Base-by-base conservation (phyloP, 2,113 vertebrate species). In the Melanocharis versteri region DNA sequence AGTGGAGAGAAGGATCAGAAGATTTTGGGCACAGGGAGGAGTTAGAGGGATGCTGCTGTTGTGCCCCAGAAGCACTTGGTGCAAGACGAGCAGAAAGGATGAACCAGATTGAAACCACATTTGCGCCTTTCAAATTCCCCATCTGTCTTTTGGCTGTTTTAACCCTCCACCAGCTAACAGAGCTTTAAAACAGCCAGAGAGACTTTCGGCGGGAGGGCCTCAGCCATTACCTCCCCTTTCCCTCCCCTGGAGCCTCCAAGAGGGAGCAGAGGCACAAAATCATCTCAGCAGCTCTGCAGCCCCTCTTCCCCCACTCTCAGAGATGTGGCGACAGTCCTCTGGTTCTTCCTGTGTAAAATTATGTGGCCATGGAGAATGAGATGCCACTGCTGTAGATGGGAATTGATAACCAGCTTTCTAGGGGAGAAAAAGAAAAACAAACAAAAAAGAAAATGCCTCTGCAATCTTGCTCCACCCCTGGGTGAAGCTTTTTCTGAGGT, bases 301-400 rank as follows among this genome's bases (percentile, higher is more conserved):
- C 19, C 20, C 42, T 87, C 33, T 76, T 39, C 11, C 26, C 2
- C 18, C 15, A 8, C 1, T 2, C 11, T 66, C 64, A 53, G 71
- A 66, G 35, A 23, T 14, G 10, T 48, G 44, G 33, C 27, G 50
- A 54, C 53, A 48, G 26, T 71, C 2, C 23, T 75, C 1, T 17
- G 27, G 33, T 21, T 82, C 23, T 57, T 81, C 35, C 60, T 51
- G n/a, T 28, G 31, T 58, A 19, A 85, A 65, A 56, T 2, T 1
- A 1, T 7, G 1, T 0, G 7, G 47, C 40, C 42, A 19, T 1
- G 1, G 19, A n/a, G 42, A 73, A 45, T 0, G 0, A 79, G 62
- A 50, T 39, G 39, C 2, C 15, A 7, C 58, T 56, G 42, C 22
- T 72, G 20, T 33, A 4, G 1, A 14, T 80, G 22, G 22, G 42